phyloP scores from a whole-genome alignment of 2,113 vertebrate genomes.

The Trichechus manatus region DNA sequence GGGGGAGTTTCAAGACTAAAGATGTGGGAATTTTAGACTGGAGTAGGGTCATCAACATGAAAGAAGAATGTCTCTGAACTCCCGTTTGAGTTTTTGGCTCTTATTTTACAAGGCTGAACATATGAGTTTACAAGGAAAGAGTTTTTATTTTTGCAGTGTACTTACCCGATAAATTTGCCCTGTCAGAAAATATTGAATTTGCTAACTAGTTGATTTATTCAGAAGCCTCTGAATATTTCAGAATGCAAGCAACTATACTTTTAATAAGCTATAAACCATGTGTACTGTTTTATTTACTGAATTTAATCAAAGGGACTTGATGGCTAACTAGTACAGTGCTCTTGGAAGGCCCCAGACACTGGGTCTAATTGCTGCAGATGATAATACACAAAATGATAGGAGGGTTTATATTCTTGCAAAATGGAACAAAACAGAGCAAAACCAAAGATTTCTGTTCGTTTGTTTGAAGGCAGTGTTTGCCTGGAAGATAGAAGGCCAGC shows the following conservation, averaged over 20 bases:
- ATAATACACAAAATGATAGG: constrained; percentile 38
- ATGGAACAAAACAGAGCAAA: constrained; percentile 57
- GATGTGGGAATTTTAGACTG: constrained; percentile 11
- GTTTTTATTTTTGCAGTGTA: constrained; percentile 60
- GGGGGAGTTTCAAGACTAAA: constrained; percentile 24
- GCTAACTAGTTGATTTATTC: constrained; percentile 78
- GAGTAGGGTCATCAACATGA: background rate
- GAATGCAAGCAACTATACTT: constrained; percentile 75
- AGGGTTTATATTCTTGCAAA: constrained; percentile 59
- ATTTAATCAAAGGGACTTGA: constrained; percentile 72
- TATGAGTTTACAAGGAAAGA: constrained; percentile 33
- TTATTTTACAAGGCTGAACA: constrained; percentile 9
- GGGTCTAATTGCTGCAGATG: constrained; percentile 20
- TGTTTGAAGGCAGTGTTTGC: constrained; percentile 43
- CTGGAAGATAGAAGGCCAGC: constrained; percentile 22
- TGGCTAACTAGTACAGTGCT: constrained; percentile 49
- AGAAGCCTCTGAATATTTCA: constrained; percentile 77
- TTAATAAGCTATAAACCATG: constrained; percentile 79
- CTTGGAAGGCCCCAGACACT: background rate
- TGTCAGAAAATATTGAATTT: constrained; percentile 72
- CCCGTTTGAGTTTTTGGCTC: background rate
- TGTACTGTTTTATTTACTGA: constrained; percentile 74
- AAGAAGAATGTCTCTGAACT: constrained; percentile 40
- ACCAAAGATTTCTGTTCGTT: constrained; percentile 32
- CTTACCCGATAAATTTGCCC: constrained; percentile 65